Evolutionary conservation across 2,888 invertebrate genomes (phyloP).

Genomic region (Pelosia muscerda): DNA sequence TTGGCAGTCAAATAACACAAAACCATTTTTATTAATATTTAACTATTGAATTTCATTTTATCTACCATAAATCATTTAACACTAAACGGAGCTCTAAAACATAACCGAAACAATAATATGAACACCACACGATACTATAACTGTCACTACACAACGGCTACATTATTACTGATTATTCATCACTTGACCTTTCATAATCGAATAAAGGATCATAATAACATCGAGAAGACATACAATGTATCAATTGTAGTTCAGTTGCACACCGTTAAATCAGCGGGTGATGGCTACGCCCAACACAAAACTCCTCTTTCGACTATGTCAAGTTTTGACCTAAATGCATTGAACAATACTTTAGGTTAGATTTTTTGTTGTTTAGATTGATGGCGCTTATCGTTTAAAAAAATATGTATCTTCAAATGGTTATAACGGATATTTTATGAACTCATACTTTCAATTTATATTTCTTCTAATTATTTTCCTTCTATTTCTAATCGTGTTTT

Average conservation of each 20-base stretch:
- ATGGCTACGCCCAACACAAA: conserved; percentile 20
- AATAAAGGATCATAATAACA: conserved; percentile 47
- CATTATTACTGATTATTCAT: conserved; percentile 25
- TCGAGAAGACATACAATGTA: conserved; percentile 41
- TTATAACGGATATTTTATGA: conserved; percentile 42
- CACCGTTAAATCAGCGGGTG: conserved; percentile 52
- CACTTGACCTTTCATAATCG: conserved; percentile 51
- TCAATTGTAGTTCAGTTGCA: conserved; percentile 44
- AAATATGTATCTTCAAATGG: conserved; percentile 41
- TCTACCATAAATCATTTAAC: not conserved
- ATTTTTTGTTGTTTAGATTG: conserved; percentile 43
- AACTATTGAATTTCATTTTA: not conserved
- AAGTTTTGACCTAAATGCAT: conserved; percentile 45
- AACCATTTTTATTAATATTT: not conserved
- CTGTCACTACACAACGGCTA: conserved; percentile 12
- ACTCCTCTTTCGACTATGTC: conserved; percentile 37
- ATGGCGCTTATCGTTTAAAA: conserved; percentile 30
- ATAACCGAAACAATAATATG: conserved; percentile 8
- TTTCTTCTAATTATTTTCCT: not conserved
- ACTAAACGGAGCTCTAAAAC: not conserved
- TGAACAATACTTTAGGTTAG: conserved; percentile 47
- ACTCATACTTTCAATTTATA: not conserved
- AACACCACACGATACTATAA: conserved; percentile 13
- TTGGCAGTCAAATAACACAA: no score
- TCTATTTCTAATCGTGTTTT: not conserved